Percentiles rank a stretch among this genome's conserved stretches.
Conservation (phyloP, 2,797 vertebrate genomes). For the Paramormyrops hopkinsi region DNA sequence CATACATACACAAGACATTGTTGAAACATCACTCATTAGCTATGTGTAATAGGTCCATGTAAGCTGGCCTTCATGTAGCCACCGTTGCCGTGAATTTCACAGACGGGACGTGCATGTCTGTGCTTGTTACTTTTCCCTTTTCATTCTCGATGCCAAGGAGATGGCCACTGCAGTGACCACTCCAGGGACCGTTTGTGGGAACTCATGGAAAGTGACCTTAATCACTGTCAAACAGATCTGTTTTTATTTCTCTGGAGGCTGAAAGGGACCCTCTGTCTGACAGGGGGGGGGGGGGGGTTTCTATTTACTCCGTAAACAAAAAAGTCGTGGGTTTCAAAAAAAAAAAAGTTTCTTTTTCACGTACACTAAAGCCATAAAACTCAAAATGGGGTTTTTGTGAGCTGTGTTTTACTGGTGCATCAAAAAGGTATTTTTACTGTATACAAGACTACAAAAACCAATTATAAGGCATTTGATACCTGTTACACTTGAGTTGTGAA, state of each 20-base stretch:
- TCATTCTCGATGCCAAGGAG: neutral
- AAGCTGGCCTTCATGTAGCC: neutral
- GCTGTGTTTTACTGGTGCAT: neutral
- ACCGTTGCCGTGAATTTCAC: neutral
- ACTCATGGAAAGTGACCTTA: neutral
- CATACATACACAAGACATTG: neutral
- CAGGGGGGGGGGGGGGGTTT: no score
- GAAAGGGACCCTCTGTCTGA: neutral
- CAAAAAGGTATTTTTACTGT: neutral
- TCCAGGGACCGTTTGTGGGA: neutral
- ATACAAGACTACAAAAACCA: neutral
- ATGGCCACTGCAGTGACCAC: neutral
- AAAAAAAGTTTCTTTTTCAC: neutral
- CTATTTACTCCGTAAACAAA: no score
- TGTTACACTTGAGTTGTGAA: neutral
- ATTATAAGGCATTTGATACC: neutral
- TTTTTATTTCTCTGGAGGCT: neutral
- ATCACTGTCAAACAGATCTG: neutral
- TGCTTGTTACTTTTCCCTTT: neutral
- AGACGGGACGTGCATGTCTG: neutral
- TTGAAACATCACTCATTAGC: neutral
- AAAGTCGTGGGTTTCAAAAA: neutral
- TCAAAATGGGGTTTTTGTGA: neutral
- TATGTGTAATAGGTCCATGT: neutral
- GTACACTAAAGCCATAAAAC: neutral